Conservation (phyloP, 2,888 invertebrate genomes). For the Dasypogon diadema region DNA sequence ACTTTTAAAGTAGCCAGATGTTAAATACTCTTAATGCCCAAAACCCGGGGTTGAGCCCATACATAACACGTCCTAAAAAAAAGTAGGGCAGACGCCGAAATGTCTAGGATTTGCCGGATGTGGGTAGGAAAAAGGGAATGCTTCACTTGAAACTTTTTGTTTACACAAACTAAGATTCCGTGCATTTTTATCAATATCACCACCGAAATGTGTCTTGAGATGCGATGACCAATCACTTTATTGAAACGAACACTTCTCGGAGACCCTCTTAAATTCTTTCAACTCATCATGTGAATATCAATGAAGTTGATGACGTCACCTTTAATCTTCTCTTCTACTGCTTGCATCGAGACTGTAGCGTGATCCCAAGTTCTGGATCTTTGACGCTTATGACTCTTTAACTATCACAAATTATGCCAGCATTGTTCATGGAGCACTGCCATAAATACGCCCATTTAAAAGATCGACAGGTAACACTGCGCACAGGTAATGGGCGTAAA, state of each 20-base stretch:
- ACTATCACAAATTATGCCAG: constrained; percentile 38
- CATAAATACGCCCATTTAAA: constrained; percentile 49
- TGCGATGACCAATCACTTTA: constrained; percentile 1
- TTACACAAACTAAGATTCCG: not conserved
- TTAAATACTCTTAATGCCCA: not conserved
- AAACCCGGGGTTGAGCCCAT: not conserved
- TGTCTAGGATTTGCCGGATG: constrained; percentile 18
- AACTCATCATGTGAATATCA: constrained; percentile 15
- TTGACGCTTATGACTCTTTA: constrained; percentile 39
- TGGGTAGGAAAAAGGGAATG: not conserved
- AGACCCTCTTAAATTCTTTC: not conserved
- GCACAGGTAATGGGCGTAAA: constrained; percentile 36
- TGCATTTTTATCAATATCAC: not conserved
- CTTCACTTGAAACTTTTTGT: not conserved
- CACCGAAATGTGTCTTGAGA: not conserved
- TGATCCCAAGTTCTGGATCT: constrained; percentile 26
- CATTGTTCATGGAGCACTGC: constrained; percentile 41
- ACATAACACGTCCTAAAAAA: not conserved
- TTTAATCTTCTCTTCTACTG: not conserved
- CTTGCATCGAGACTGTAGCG: constrained; percentile 36
- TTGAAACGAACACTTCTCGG: not conserved
- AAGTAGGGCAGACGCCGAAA: constrained; percentile 2
- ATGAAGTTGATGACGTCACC: constrained; percentile 23
- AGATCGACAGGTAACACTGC: constrained; percentile 37
- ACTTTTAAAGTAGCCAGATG: not conserved